Evolutionary conservation across 1,140 invertebrate species (phyloP), one percentile per base, ranked within the genome.

Genomic region (Mercenaria mercenaria): DNA sequence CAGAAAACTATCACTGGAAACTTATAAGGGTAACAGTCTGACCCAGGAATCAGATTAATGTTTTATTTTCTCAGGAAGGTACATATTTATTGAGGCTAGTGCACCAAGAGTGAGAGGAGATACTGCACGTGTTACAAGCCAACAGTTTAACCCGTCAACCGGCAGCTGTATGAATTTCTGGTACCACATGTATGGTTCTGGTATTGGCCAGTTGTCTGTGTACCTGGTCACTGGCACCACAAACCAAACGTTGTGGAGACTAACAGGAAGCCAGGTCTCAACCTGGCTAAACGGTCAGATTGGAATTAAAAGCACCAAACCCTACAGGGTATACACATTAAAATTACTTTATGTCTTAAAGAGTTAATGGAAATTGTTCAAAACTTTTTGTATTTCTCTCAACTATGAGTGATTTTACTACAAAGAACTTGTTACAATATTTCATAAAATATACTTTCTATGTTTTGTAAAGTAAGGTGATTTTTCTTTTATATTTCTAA

Each of bases 171-270:
- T 94, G 2, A 93, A 92, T n/a, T 98, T 98, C 94, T 98, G 97
- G 96, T 97, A 96, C 92, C 97, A 98, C 93, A 98, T 98, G 98
- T 98, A 97, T 92, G 98, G 98, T 18, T 74, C 29, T 10, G 87
- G 92, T 76, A 90, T 95, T 74, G 94, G 93, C 8, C 76, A 86
- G 11, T 89, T 96, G 8, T 92, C 93, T 37, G 91, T 96, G 92
- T 91, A 91, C 47, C 59, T 89, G 29, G 92, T 77, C 10, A 84
- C 80, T 8, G 47, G 87, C 91, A 97, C 98, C 13, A 74, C n/a
- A 18, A 92, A 95, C 72, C 90, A 90, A 13, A 92, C 92, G 18
- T 86, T 96, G 20, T 94, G 94, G 94, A 87, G 85, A 32, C 82
- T 93, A 10, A 90, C 82, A 64, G 94, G 94, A 26, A 86, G 92